Percentiles rank a stretch among this genome's conserved stretches.
phyloP scores from a whole-genome alignment of 2,113 vertebrate species.

The Tauraco erythrolophus region DNA sequence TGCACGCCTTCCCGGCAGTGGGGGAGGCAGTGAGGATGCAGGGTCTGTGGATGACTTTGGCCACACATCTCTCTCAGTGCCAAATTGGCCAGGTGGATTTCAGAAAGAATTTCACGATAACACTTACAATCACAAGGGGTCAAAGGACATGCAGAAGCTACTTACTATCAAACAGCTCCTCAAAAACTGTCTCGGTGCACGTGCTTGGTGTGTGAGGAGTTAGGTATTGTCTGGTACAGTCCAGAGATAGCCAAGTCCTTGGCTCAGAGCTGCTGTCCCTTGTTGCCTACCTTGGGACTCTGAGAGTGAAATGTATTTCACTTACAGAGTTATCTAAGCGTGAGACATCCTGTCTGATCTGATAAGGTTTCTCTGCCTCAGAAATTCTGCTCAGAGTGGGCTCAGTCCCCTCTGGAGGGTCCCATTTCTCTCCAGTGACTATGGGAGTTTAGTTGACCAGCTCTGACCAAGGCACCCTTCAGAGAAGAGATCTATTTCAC shows the following conservation, averaged over 20 bases:
- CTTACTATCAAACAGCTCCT: background rate
- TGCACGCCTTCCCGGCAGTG: background rate
- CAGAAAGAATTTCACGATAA: background rate
- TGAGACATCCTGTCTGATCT: background rate
- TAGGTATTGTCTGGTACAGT: background rate
- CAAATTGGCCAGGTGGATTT: background rate
- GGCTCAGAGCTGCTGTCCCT: background rate
- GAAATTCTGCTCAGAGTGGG: background rate
- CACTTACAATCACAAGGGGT: background rate
- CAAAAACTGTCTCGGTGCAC: background rate
- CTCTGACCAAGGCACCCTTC: background rate
- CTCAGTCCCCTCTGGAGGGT: background rate
- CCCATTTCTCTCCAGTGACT: background rate
- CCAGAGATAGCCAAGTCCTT: background rate
- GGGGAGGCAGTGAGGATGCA: background rate
- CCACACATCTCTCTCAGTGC: accelerated
- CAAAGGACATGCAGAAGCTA: background rate
- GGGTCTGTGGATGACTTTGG: background rate
- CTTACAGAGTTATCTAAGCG: accelerated
- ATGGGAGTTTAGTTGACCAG: background rate
- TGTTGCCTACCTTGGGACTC: background rate
- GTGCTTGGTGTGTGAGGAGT: background rate
- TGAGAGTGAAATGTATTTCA: background rate
- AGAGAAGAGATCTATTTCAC: background rate
- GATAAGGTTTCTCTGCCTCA: background rate